These are phyloP conservation scores for Solea solea DNA, from an alignment of 2,113 vertebrate genomes.

Conservation along the genomic window DNA sequence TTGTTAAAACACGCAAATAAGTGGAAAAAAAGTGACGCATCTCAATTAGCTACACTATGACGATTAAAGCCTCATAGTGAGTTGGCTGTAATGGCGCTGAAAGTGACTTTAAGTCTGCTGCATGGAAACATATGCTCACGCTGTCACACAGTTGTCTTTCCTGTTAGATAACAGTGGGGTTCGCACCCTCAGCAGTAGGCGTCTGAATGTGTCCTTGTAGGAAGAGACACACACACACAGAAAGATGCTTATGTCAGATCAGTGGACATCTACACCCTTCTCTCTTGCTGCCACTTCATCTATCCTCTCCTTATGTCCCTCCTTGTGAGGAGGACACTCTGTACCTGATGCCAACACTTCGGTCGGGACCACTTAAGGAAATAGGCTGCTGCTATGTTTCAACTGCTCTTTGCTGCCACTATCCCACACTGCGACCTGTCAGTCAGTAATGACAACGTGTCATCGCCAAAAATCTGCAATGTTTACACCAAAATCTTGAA, in stretches of 20 bases:
- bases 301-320: constrained; percentile 31
- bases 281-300: neutral
- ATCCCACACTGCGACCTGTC: neutral
- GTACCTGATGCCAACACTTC: constrained; percentile 62
- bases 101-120: too few relatives aligned
- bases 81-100: neutral
- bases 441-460: neutral
- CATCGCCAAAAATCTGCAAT: neutral
- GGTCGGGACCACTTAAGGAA: constrained; percentile 69
- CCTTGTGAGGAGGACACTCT: constrained; percentile 54
- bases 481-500: neutral
- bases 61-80: neutral
- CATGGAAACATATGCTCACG: neutral
- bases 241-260: constrained; percentile 61
- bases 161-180: constrained; percentile 25
- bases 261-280: constrained; percentile 1
- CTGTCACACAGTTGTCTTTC: constrained; percentile 11
- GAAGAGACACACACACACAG: constrained; percentile 31
- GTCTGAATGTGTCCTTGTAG: constrained; percentile 59
- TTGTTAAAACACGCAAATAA: neutral
- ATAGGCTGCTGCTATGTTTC: constrained; percentile 46
- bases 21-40: neutral
- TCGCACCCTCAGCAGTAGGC: constrained; percentile 53
- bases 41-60: neutral
- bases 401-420: constrained; percentile 3